Percentiles rank a stretch among this genome's conserved stretches.
Evolutionary conservation across 1,140 invertebrate genomes (phyloP).

Genomic region (Drosophila tani): DNA sequence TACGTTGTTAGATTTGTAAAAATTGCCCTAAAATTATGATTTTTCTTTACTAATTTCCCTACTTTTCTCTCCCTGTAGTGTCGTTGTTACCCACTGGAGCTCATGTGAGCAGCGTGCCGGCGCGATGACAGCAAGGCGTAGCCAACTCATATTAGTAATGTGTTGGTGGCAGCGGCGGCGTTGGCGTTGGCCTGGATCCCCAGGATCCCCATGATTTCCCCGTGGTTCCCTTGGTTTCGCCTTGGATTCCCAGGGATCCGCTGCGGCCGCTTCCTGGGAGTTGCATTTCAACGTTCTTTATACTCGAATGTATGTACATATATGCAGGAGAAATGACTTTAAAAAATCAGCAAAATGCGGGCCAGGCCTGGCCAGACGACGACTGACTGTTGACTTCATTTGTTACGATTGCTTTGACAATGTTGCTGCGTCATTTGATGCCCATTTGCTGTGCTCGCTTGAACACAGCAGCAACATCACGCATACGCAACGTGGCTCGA

Average conservation of each 20-base stretch:
- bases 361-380: constrained; percentile 25
- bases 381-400: constrained; percentile 71
- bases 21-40: no score
- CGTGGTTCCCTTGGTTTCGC: constrained; percentile 1
- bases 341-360: constrained; percentile 23
- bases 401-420: constrained; percentile 82
- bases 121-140: constrained; percentile 55
- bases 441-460: constrained; percentile 67
- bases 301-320: background rate
- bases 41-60: background rate
- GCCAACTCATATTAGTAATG: constrained; percentile 58
- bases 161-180: constrained; percentile 21
- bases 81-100: constrained; percentile 27
- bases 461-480: constrained; percentile 24
- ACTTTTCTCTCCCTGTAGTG: constrained; percentile 9
- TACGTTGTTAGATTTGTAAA: no score
- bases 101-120: constrained; percentile 49
- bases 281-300: constrained; percentile 19
- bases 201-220: constrained; percentile 14
- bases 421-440: constrained; percentile 80
- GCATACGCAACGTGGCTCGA: constrained; percentile 37
- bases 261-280: constrained; percentile 15
- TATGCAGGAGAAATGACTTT: constrained; percentile 27
- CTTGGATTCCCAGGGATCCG: constrained; percentile 15
- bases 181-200: background rate